These are phyloP conservation scores for Oscheius sp. DNA, from an alignment of 2,888 invertebrate genomes.

Conservation along the genomic window DNA sequence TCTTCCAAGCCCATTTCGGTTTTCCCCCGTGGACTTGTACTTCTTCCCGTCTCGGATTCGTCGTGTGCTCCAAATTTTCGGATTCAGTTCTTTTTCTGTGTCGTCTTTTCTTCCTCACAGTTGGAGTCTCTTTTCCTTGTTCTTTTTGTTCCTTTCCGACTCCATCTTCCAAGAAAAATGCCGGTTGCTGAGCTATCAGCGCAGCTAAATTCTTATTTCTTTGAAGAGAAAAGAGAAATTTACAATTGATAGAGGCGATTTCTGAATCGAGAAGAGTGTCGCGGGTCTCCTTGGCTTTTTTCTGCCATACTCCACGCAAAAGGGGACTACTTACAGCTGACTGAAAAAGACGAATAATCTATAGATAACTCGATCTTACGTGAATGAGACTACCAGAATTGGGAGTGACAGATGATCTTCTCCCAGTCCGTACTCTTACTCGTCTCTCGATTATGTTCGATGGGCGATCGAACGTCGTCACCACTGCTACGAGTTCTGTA, in stretches of 20 bases:
- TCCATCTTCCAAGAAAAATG: constrained; percentile 12
- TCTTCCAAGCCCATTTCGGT: constrained; percentile 37
- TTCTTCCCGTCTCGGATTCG: neutral
- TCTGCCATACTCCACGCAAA: constrained; percentile 53
- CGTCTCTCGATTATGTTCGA: constrained; percentile 40
- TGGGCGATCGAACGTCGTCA: constrained; percentile 43
- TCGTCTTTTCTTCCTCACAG: neutral
- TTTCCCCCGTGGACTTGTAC: constrained; percentile 36
- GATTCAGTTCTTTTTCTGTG: constrained; percentile 9
- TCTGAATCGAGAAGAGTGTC: constrained; percentile 31
- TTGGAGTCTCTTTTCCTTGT: neutral
- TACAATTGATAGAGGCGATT: constrained; percentile 30
- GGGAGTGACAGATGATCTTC: constrained; percentile 40
- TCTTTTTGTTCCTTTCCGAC: neutral
- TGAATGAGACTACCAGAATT: constrained; percentile 10
- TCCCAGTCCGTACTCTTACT: constrained; percentile 40
- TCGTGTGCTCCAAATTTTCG: neutral
- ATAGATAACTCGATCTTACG: neutral
- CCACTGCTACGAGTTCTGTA: constrained; percentile 45
- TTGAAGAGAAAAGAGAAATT: neutral
- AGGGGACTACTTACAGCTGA: constrained; percentile 36
- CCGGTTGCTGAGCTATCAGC: neutral
- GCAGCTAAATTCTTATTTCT: constrained; percentile 1
- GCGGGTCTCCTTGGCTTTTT: constrained; percentile 39
- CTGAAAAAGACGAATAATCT: neutral